Evolutionary conservation across 2,113 vertebrate species (phyloP).

Genomic region (Laterallus jamaicensis): DNA sequence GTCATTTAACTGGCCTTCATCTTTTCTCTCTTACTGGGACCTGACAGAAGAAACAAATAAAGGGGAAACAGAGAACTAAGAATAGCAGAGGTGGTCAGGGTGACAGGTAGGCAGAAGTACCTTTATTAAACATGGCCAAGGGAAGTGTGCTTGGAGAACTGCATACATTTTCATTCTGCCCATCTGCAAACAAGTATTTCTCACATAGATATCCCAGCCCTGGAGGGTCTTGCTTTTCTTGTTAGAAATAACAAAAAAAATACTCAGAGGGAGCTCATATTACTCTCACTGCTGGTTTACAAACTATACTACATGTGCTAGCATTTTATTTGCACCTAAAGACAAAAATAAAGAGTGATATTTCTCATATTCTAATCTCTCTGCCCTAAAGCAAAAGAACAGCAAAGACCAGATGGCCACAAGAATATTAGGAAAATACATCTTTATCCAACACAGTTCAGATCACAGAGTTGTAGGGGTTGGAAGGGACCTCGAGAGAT

Average conservation of each 20-base stretch:
- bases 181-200: not conserved
- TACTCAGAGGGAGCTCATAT: not conserved
- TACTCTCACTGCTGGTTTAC: not conserved
- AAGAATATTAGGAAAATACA: not conserved
- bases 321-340: not conserved
- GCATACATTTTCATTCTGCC: not conserved
- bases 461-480: not conserved
- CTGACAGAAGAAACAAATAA: not conserved
- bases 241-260: not conserved
- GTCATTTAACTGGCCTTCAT: not conserved
- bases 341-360: not conserved
- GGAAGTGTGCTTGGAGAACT: not conserved
- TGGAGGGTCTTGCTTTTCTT: not conserved
- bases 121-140: not conserved
- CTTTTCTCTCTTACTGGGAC: not conserved
- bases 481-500: too few species aligned
- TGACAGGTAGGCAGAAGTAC: not conserved
- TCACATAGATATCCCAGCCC: not conserved
- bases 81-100: fast-evolving
- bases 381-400: not conserved
- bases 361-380: not conserved
- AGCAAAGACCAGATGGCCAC: not conserved
- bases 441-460: not conserved
- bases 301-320: not conserved
- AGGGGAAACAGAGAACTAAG: not conserved